A percentile compares a stretch with the other conserved stretches of the same genome.
These are phyloP conservation scores for Pangasius krempfi DNA, from an alignment of 2,797 vertebrate genomes.

Conservation along the genomic window DNA sequence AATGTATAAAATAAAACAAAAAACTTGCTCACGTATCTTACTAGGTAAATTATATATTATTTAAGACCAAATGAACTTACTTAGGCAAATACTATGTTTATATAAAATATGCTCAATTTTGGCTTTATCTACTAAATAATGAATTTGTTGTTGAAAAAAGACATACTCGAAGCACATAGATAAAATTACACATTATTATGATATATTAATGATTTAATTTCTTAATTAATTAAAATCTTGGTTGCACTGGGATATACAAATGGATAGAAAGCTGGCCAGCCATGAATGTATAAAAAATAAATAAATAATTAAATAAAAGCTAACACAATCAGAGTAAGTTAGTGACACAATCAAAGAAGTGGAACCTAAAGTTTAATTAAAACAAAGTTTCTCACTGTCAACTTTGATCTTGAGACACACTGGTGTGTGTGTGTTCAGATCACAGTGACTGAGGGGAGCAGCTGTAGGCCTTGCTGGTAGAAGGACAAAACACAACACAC, in stretches of 20 bases:
- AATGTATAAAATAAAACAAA: background rate
- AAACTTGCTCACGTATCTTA: background rate
- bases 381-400: background rate
- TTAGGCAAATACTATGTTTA: background rate
- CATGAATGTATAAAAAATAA: background rate
- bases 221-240: background rate
- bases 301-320: background rate
- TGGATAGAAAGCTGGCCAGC: background rate
- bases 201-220: background rate
- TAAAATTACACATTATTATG: background rate
- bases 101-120: background rate
- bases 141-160: background rate
- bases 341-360: background rate
- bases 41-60: background rate
- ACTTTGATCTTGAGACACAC: background rate
- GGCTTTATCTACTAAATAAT: background rate
- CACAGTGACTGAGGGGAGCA: slow-evolving; percentile 31
- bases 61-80: background rate
- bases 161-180: background rate
- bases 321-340: background rate
- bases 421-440: background rate
- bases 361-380: background rate
- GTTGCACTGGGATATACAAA: background rate
- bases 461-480: slow-evolving; percentile 21
- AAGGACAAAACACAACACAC: slow-evolving; percentile 40